Evolutionary conservation across 2,797 vertebrate species (phyloP).

Genomic region (Tiaroga cobitis): DNA sequence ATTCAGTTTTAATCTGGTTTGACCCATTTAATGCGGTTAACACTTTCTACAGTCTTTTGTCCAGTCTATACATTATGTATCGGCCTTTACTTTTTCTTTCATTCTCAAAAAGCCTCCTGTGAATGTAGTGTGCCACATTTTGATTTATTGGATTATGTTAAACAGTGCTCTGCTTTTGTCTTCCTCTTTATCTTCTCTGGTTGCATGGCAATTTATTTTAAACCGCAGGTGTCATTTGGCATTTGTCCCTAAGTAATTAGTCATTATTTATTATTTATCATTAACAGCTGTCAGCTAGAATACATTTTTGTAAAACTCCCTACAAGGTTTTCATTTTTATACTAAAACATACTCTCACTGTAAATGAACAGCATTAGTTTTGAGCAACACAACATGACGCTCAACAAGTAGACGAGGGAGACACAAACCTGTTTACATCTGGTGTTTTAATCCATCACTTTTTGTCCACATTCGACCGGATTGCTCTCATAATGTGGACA

Average conservation of each 20-base stretch:
- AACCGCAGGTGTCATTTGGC: not conserved
- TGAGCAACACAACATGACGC: not conserved
- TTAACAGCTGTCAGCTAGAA: not conserved
- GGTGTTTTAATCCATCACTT: too few species aligned
- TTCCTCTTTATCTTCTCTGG: not conserved
- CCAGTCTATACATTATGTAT: not conserved
- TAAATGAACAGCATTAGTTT: not conserved
- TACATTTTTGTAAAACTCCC: not conserved
- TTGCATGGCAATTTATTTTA: not conserved
- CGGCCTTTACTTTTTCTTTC: not conserved
- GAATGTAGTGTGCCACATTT: not conserved
- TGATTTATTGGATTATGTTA: not conserved
- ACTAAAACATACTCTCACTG: not conserved
- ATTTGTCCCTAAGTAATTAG: not conserved
- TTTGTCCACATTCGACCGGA: too few species aligned
- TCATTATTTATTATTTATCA: constrained; percentile 6
- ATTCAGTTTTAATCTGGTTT: not conserved
- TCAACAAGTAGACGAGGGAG: not conserved
- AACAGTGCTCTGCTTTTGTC: not conserved
- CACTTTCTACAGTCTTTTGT: not conserved
- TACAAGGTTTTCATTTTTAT: not conserved
- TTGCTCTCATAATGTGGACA: too few species aligned
- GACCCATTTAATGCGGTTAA: not conserved
- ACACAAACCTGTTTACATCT: too few species aligned
- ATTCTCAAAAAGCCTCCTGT: not conserved